Evolutionary conservation across 2,888 invertebrate species (phyloP), one percentile per base, ranked within the genome.

Genomic region (Noctua comes): DNA sequence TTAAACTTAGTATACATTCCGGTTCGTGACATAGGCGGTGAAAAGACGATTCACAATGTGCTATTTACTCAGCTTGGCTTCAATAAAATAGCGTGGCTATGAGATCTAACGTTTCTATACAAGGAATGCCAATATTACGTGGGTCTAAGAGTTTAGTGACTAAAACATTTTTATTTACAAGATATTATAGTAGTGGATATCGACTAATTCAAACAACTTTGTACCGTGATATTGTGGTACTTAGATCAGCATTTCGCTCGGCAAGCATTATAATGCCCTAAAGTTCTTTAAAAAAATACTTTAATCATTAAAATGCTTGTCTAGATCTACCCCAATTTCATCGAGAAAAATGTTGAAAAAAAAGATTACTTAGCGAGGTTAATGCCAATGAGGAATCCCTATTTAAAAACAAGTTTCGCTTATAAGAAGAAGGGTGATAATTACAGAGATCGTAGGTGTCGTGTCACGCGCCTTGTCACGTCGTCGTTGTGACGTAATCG

Each of bases 91-190:
- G 78, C 72, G 73, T 80, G 79, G 51, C 74, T 79, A 62, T 89
- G 82, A 82, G 86, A 86, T 76, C 88, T 81, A 88, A 80, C 69
- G 40, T 77, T 79, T 86, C 86, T 87, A 86, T 83, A 89, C 86
- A 89, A 84, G 86, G 89, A 88, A 89, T 88, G 89, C 88, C 86
- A 88, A 89, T 84, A 83, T 82, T 79, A 84, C 57, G 76, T 83
- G 77, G 80, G 51, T 82, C 59, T 85, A 80, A 81, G 80, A 89
- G 79, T 83, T 87, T 73, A 85, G 77, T 85, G 88, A 85, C 87
- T 89, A 89, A 89, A 69, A 88, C 83, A 85, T 85, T 88, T 89
- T 88, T 88, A 89, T 88, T 89, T 89, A 88, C 89, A 89, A 88
- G 82, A 80, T 69, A 85, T 40, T 7, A 40, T 71, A 78, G 68